phyloP scores from a whole-genome alignment of 2,888 invertebrate species.

The Phanerotoma sp. region DNA sequence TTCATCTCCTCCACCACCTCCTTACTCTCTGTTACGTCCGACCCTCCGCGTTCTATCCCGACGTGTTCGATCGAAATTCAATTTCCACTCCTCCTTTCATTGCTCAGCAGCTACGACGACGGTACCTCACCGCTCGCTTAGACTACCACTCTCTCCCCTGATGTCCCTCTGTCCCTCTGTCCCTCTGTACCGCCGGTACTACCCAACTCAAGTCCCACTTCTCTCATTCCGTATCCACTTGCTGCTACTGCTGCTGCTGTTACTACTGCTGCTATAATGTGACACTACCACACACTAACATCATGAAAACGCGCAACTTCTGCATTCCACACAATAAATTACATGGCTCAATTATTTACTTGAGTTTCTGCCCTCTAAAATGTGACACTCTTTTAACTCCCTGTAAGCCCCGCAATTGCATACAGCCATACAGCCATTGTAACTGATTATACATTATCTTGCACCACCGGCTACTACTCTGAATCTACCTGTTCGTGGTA shows the following conservation, averaged over 20 bases:
- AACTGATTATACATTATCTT: too few relatives aligned
- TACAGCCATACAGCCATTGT: too few relatives aligned
- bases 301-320: slow-evolving; percentile 42
- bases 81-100: slow-evolving; percentile 52
- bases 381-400: neutral
- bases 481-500: too few relatives aligned
- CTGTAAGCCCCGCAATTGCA: too few relatives aligned
- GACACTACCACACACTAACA: slow-evolving; percentile 3
- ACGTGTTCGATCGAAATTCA: slow-evolving; percentile 57
- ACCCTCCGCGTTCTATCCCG: slow-evolving; percentile 32
- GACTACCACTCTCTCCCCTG: slow-evolving; percentile 25
- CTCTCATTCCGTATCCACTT: slow-evolving; percentile 1
- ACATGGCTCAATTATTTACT: slow-evolving; percentile 55
- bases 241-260: slow-evolving; percentile 2
- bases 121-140: slow-evolving; percentile 22
- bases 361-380: slow-evolving; percentile 40
- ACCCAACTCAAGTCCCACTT: too few relatives aligned
- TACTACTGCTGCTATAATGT: neutral
- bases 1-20: slow-evolving; percentile 6
- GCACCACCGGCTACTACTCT: too few relatives aligned
- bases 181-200: too few relatives aligned
- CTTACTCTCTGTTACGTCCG: slow-evolving; percentile 24
- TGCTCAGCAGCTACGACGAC: slow-evolving; percentile 33
- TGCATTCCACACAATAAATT: slow-evolving; percentile 54
- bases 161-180: slow-evolving; percentile 6